Evolutionary conservation across 2,888 invertebrate species (phyloP), one percentile per base, ranked within the genome.

Genomic region (Cephus runcator): DNA sequence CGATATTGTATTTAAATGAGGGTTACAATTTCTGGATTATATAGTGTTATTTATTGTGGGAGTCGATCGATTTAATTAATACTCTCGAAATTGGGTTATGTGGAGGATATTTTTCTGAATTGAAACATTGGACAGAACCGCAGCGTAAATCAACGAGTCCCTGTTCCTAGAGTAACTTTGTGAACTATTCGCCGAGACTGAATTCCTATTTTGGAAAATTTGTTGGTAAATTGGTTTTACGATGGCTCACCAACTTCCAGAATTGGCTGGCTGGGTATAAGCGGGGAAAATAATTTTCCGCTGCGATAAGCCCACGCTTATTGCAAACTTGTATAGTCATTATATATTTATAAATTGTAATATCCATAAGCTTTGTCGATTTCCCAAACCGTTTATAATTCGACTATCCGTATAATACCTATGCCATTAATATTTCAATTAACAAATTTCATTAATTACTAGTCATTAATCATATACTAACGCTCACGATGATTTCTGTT

Each of bases 401-500:
- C 40, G 40, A 40, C 15, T 40, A 15, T 40, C 40, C 40, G 6
- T 40, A 40, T 40, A 40, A 40, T 40, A 15, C 15, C 40, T 15
- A 6, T 40, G 40, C 15, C 40, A 40, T 15, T 40, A 40, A 40
- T 40, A 36, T 36, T 36, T 15, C 15, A 15, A 40, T 15, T 40
- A 15, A 40, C 12, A n/a, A 69, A 74, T 36, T 69, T 33, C 69
- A 69, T 31, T 40, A 69, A 69, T 15, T 6, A 40, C 15, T 0
- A 15, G 40, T 15, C 4, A 15, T 40, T 15, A 6, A 1, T 40
- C 15, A 40, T 1, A 15, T 15, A 15, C 40, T 40, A 40, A 40
- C 15, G 15, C 1, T 6, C 6, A 4, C 15, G 15, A 36, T 36
- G 36, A 80, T 84, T 87, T 89, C 82, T 90, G 86, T 94, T 93